Evolutionary conservation across 2,888 invertebrate genomes (phyloP).

Genomic region (Lacanobia wlatinum): DNA sequence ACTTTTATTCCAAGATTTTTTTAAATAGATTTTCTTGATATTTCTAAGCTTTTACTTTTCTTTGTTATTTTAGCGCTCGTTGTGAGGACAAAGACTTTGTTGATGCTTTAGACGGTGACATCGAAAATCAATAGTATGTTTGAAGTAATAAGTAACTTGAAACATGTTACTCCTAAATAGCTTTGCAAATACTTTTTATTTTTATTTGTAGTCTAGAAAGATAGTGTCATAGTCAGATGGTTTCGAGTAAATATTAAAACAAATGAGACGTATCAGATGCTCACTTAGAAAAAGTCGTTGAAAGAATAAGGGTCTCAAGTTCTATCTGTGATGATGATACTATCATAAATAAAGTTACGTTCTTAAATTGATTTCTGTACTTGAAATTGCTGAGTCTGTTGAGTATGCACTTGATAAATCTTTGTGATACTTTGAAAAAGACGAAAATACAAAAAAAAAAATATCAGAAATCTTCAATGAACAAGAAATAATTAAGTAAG

Average conservation of each 20-base stretch:
- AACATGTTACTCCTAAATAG: conserved; percentile 5
- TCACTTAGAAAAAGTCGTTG: background rate
- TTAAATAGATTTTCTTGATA: background rate
- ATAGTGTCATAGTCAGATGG: background rate
- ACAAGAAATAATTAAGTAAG: too few relatives aligned
- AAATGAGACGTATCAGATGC: background rate
- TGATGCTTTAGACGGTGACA: background rate
- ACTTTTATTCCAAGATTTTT: background rate
- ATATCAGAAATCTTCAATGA: background rate
- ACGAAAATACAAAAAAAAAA: background rate
- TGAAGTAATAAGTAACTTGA: background rate
- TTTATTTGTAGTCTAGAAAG: conserved; percentile 1
- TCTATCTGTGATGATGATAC: too few relatives aligned
- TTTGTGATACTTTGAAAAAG: background rate
- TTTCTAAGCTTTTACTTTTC: background rate
- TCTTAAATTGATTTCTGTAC: background rate
- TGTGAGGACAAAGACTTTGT: background rate
- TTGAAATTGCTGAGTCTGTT: background rate
- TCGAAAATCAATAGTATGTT: background rate
- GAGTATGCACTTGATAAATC: background rate
- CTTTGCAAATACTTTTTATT: conserved; percentile 12
- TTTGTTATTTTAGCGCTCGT: background rate
- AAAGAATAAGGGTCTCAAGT: background rate
- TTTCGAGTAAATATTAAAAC: conserved; percentile 4
- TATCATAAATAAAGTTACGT: background rate